Conservation (phyloP, 1,140 invertebrate genomes). For the Antheraea pernyi region DNA sequence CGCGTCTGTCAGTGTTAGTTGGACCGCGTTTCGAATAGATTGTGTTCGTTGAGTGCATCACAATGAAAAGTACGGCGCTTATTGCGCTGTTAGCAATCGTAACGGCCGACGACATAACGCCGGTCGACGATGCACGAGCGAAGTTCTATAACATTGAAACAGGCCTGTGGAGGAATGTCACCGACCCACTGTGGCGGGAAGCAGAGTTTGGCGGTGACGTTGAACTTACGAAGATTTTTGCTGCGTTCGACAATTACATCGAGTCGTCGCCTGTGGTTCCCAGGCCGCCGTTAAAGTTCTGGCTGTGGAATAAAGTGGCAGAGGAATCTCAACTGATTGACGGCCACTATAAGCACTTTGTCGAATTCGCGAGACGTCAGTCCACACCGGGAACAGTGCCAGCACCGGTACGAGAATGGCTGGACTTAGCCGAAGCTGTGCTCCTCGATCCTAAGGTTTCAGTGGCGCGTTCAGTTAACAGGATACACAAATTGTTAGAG, state of each 20-base stretch:
- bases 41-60: conserved; percentile 34
- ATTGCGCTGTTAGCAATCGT: conserved; percentile 54
- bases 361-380: conserved; percentile 79
- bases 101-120: conserved; percentile 39
- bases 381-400: conserved; percentile 65
- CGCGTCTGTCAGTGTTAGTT: conserved; percentile 39
- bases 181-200: conserved; percentile 65
- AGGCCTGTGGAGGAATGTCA: conserved; percentile 73
- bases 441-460: conserved; percentile 79
- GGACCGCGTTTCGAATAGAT: conserved; percentile 35
- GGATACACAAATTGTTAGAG: conserved; percentile 77
- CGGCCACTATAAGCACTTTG: conserved; percentile 81
- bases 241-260: conserved; percentile 75
- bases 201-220: conserved; percentile 69
- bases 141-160: conserved; percentile 78
- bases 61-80: conserved; percentile 55
- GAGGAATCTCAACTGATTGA: conserved; percentile 79
- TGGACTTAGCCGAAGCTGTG: conserved; percentile 82
- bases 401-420: conserved; percentile 78
- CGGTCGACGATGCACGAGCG: conserved; percentile 79
- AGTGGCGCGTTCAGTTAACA: conserved; percentile 71
- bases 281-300: conserved; percentile 72
- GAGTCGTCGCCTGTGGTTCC: conserved; percentile 58
- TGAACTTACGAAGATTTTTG: conserved; percentile 79
- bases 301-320: conserved; percentile 79